A percentile compares a stretch with the other conserved stretches of the same genome.
phyloP scores from a whole-genome alignment of 2,888 invertebrate genomes.

The Kuschelorhynchus macadamiae region DNA sequence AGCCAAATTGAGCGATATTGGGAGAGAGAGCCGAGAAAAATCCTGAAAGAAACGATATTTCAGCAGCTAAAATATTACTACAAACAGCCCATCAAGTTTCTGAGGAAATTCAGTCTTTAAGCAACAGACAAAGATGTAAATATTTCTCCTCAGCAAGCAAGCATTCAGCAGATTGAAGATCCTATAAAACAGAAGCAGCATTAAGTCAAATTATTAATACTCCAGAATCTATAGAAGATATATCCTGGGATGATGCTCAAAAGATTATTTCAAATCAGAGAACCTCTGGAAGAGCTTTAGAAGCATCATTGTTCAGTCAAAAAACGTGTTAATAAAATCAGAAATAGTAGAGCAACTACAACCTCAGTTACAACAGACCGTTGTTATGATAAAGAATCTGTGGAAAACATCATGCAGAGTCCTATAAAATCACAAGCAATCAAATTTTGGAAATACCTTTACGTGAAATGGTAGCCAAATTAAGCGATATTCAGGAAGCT shows the following conservation, averaged over 20 bases:
- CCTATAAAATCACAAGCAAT: slow-evolving; percentile 19
- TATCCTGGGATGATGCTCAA: slow-evolving; percentile 17
- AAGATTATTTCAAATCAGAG: slow-evolving; percentile 23
- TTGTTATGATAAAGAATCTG: slow-evolving; percentile 20
- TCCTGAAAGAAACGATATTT: slow-evolving; percentile 7
- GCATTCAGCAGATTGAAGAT: slow-evolving; percentile 36
- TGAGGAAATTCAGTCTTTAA: slow-evolving; percentile 20
- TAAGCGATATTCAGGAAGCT: slow-evolving; percentile 8
- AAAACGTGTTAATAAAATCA: slow-evolving; percentile 15
- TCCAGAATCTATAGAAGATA: slow-evolving; percentile 15
- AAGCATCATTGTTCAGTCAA: slow-evolving; percentile 39
- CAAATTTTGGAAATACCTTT: slow-evolving; percentile 24
- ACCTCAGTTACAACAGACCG: slow-evolving; percentile 42
- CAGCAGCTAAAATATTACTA: slow-evolving; percentile 13
- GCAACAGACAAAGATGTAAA: slow-evolving; percentile 2
- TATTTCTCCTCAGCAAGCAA: too few species aligned
- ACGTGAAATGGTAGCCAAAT: not conserved
- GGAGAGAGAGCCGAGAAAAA: not conserved
- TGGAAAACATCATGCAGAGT: not conserved
- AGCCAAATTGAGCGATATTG: not conserved
- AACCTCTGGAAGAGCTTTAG: slow-evolving; percentile 53
- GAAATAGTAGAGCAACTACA: slow-evolving; percentile 46
- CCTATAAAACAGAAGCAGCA: slow-evolving; percentile 29
- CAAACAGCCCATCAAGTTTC: slow-evolving; percentile 32
- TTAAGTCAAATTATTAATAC: slow-evolving; percentile 24